Evolutionary conservation across 2,797 vertebrate genomes (phyloP).

Genomic region (Cheirogaleus major): DNA sequence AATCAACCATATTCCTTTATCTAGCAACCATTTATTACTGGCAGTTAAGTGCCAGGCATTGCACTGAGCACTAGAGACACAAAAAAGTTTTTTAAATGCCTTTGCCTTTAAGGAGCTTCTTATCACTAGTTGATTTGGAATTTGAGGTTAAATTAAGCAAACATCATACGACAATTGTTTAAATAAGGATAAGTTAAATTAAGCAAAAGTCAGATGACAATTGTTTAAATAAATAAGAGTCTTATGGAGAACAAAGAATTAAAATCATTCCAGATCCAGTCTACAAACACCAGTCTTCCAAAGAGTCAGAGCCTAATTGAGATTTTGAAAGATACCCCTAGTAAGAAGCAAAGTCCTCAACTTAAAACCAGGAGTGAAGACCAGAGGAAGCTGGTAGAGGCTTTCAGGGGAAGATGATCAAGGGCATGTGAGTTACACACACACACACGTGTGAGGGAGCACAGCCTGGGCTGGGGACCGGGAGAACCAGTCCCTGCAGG

Average conservation of each 20-base stretch:
- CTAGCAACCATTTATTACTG: not conserved
- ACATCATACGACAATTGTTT: not conserved
- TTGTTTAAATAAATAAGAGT: not conserved
- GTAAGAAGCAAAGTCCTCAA: not conserved
- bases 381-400: not conserved
- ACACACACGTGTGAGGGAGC: not conserved
- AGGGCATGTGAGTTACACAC: not conserved
- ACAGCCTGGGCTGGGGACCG: not conserved
- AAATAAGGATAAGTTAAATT: not conserved
- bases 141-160: constrained; percentile 44
- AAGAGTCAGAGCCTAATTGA: not conserved
- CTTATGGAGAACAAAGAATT: constrained; percentile 14
- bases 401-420: not conserved
- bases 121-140: not conserved
- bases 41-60: not conserved
- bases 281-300: not conserved
- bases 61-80: not conserved
- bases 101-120: not conserved
- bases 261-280: not conserved
- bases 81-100: not conserved
- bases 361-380: not conserved
- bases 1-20: not conserved
- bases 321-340: not conserved
- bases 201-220: not conserved
- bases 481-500: not conserved